These are phyloP conservation scores for Solen grandis DNA, from an alignment of 1,140 invertebrate species.

Conservation along the genomic window DNA sequence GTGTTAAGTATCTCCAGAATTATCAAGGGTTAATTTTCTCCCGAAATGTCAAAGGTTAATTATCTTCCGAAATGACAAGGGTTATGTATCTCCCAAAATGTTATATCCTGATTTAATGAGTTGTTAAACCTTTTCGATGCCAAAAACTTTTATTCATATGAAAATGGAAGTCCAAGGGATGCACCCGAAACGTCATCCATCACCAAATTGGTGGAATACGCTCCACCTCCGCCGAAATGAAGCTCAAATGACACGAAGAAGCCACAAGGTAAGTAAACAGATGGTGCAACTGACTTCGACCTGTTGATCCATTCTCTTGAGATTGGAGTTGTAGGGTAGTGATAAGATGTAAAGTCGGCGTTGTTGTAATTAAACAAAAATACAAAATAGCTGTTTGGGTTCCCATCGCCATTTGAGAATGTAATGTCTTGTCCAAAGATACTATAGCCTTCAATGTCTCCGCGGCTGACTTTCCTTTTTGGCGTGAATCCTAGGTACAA, in stretches of 20 bases:
- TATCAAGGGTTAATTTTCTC: too few species aligned
- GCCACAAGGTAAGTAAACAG: constrained; percentile 1
- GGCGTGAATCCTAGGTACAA: constrained; percentile 28
- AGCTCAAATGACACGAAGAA: constrained; percentile 46
- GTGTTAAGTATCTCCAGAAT: too few species aligned
- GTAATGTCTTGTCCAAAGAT: constrained; percentile 22
- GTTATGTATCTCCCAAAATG: too few species aligned
- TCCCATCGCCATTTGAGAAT: constrained; percentile 43
- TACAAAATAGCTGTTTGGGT: constrained; percentile 29
- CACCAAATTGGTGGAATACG: constrained; percentile 10
- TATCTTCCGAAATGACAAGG: too few species aligned
- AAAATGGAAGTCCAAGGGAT: constrained; percentile 34
- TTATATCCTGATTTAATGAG: too few species aligned
- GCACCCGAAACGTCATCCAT: background rate
- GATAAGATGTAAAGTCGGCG: too few species aligned
- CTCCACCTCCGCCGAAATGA: constrained; percentile 51
- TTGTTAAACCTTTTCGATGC: too few species aligned
- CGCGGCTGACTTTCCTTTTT: background rate
- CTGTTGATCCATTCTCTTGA: constrained; percentile 12
- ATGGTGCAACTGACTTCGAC: background rate
- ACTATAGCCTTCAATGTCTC: constrained; percentile 8
- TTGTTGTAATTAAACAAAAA: constrained; percentile 20
- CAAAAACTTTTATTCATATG: too few species aligned
- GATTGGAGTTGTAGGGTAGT: background rate
- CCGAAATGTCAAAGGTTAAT: too few species aligned